These are phyloP conservation scores for Mactromeris polynyma DNA, from an alignment of 2,888 invertebrate species.

Conservation along the genomic window DNA sequence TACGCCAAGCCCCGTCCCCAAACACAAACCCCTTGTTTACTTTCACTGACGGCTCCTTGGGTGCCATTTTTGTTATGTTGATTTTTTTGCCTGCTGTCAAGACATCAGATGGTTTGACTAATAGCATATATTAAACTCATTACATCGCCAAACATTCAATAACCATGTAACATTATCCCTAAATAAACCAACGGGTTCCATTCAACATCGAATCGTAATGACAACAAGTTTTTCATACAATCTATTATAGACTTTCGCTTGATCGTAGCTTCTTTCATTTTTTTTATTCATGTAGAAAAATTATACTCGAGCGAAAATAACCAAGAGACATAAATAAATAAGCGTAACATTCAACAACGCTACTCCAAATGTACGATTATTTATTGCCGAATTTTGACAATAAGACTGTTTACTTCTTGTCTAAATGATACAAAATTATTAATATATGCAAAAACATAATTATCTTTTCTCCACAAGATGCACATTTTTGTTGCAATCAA, in stretches of 20 bases:
- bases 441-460: not conserved
- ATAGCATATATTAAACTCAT: constrained; percentile 22
- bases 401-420: not conserved
- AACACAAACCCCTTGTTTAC: not conserved
- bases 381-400: not conserved
- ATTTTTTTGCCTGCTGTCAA: constrained; percentile 15
- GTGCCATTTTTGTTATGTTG: constrained; percentile 23
- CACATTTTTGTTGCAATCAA: not conserved
- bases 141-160: not conserved
- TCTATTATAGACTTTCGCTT: not conserved
- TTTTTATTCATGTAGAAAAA: constrained; percentile 10
- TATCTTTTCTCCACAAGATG: no score
- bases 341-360: not conserved
- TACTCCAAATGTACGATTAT: not conserved
- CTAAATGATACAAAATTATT: not conserved
- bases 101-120: constrained; percentile 11
- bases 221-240: not conserved
- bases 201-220: not conserved
- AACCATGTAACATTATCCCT: not conserved
- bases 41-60: not conserved
- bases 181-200: not conserved
- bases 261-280: not conserved
- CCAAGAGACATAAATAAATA: not conserved
- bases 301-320: not conserved
- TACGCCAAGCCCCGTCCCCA: not conserved